Evolutionary conservation across 2,797 vertebrate species (phyloP).

Genomic region (Anguilla megastoma): DNA sequence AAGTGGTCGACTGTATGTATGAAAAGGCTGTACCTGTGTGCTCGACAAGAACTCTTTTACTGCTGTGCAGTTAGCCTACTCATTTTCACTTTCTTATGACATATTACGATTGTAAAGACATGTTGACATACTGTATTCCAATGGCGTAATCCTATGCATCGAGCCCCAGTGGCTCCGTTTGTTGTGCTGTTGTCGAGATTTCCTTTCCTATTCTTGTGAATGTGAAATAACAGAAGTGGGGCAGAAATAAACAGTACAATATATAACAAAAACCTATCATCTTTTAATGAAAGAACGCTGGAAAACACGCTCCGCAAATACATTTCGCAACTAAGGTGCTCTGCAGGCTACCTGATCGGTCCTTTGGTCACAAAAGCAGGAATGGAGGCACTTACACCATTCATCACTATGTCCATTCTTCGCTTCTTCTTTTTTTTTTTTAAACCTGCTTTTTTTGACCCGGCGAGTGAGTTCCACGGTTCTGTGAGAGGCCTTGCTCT

Average conservation of each 20-base stretch:
- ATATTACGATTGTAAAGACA: slow-evolving; percentile 78
- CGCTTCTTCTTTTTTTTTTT: slow-evolving; percentile 47
- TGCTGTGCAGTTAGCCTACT: slow-evolving; percentile 84
- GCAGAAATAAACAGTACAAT: slow-evolving; percentile 48
- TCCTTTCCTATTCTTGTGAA: slow-evolving; percentile 63
- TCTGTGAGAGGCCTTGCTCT: slow-evolving; percentile 21
- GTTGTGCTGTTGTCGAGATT: slow-evolving; percentile 70
- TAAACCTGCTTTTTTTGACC: slow-evolving; percentile 46
- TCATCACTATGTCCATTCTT: slow-evolving; percentile 22
- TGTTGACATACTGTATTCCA: slow-evolving; percentile 77
- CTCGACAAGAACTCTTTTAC: slow-evolving; percentile 77
- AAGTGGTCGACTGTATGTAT: slow-evolving; percentile 74
- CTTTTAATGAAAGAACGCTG: slow-evolving; percentile 62
- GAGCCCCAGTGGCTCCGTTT: slow-evolving; percentile 62
- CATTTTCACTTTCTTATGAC: slow-evolving; percentile 76
- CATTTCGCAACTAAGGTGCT: slow-evolving; percentile 65
- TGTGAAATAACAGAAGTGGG: slow-evolving; percentile 67
- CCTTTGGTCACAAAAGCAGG: not conserved
- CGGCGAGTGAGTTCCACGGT: slow-evolving; percentile 52
- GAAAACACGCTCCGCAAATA: slow-evolving; percentile 47
- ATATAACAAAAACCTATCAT: slow-evolving; percentile 51
- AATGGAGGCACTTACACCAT: not conserved
- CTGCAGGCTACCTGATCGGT: slow-evolving; percentile 27
- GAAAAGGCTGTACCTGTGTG: slow-evolving; percentile 69
- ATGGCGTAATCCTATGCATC: slow-evolving; percentile 80